Evolutionary conservation across 2,888 invertebrate genomes (phyloP).

Genomic region (Rambutsinella grinnellia): DNA sequence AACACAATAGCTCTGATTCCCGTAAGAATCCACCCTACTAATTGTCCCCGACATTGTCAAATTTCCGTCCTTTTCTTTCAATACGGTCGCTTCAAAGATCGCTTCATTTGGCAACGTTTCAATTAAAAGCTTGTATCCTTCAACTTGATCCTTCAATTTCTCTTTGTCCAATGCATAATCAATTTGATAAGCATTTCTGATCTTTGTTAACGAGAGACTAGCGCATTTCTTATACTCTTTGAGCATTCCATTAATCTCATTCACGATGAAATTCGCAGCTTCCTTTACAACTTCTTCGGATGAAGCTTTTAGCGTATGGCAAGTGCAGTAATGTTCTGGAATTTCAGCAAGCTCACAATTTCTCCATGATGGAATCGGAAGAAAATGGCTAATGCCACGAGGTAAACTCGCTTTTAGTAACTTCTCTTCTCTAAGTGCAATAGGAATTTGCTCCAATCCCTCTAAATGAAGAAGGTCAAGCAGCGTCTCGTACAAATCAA

Average conservation of each 20-base stretch:
- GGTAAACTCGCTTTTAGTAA: too few species aligned
- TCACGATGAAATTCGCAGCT: constrained; percentile 76
- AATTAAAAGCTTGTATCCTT: neutral
- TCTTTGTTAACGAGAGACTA: neutral
- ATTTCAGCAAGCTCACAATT: constrained; percentile 1
- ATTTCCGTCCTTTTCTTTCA: neutral
- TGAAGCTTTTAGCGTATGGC: neutral
- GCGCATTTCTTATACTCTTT: constrained; percentile 75
- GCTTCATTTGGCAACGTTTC: neutral
- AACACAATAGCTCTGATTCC: neutral
- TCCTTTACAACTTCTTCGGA: constrained; percentile 71
- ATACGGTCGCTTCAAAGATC: neutral
- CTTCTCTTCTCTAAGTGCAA: too few species aligned
- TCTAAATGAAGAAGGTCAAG: constrained; percentile 74
- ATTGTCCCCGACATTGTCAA: neutral
- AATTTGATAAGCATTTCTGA: constrained; percentile 5
- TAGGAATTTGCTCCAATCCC: too few species aligned
- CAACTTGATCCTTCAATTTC: neutral
- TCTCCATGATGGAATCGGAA: neutral
- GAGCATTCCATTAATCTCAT: constrained; percentile 77
- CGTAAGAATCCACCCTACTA: neutral
- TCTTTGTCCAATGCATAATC: neutral
- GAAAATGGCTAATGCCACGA: neutral
- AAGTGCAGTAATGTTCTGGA: neutral
- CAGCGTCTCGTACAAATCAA: constrained; percentile 86